Evolutionary conservation across 1,140 invertebrate genomes (phyloP).

Genomic region (Potamilus streckersoni): DNA sequence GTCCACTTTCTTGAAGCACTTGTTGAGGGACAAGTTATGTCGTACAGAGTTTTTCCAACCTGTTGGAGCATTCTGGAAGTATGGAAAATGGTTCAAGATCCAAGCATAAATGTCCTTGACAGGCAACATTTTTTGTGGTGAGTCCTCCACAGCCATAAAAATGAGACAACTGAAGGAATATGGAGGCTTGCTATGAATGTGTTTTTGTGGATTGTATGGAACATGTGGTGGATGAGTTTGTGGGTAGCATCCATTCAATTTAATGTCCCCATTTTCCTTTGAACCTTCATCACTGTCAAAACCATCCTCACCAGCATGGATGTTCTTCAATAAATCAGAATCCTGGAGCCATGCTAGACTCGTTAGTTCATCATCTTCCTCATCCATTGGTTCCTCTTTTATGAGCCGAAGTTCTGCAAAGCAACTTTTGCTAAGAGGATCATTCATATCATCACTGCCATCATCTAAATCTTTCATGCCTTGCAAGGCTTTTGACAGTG

Average conservation of each 20-base stretch:
- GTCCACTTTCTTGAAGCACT: slow-evolving; percentile 73
- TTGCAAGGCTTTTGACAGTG: slow-evolving; percentile 62
- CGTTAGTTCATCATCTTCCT: slow-evolving; percentile 85
- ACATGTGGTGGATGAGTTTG: slow-evolving; percentile 61
- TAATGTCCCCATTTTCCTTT: slow-evolving; percentile 53
- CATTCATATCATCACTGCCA: slow-evolving; percentile 54
- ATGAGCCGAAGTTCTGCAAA: slow-evolving; percentile 64
- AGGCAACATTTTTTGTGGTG: slow-evolving; percentile 86
- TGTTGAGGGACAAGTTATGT: slow-evolving; percentile 73
- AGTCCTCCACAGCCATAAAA: slow-evolving; percentile 97
- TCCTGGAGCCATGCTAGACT: slow-evolving; percentile 92
- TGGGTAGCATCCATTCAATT: slow-evolving; percentile 33
- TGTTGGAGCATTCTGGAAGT: slow-evolving; percentile 68
- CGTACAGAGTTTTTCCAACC: slow-evolving; percentile 74
- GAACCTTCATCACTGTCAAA: slow-evolving; percentile 49
- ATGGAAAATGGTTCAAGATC: slow-evolving; percentile 67
- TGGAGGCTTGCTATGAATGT: slow-evolving; percentile 89
- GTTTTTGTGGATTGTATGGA: slow-evolving; percentile 74
- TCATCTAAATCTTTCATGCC: slow-evolving; percentile 51
- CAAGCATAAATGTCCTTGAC: slow-evolving; percentile 78
- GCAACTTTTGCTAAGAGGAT: slow-evolving; percentile 63
- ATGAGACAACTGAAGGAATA: slow-evolving; percentile 96
- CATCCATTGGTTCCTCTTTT: slow-evolving; percentile 50
- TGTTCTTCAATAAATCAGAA: slow-evolving; percentile 83
- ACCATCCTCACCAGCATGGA: slow-evolving; percentile 53